phyloP scores from a whole-genome alignment of 2,888 invertebrate species.

The Zygaena filipendulae region DNA sequence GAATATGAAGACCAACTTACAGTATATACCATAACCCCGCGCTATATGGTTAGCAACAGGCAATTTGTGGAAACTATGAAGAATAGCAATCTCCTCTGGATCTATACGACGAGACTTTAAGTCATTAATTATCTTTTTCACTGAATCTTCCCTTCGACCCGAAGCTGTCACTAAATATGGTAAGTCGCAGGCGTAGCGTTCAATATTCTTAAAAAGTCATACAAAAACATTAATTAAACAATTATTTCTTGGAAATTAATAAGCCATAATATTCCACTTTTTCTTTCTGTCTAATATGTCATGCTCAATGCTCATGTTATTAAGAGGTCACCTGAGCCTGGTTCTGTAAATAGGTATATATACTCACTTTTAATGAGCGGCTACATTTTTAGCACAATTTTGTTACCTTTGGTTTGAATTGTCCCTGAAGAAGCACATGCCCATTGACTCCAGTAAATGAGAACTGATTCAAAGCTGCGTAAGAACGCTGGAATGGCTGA shows the following conservation, averaged over 20 bases:
- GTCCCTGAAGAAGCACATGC: slow-evolving; percentile 37
- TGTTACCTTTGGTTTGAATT: slow-evolving; percentile 40
- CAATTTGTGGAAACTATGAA: slow-evolving; percentile 40
- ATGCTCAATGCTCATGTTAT: no score
- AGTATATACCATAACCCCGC: no score
- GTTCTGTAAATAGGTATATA: no score
- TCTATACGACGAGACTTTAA: slow-evolving; percentile 23
- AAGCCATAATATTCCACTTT: no score
- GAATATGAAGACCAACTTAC: no score
- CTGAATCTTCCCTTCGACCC: slow-evolving; percentile 54
- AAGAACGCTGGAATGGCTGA: slow-evolving; percentile 63
- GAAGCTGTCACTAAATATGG: slow-evolving; percentile 54
- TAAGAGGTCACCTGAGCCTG: no score
- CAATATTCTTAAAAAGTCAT: slow-evolving; percentile 7
- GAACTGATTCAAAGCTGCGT: slow-evolving; percentile 36
- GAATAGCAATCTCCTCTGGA: slow-evolving; percentile 36
- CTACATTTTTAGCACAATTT: no score
- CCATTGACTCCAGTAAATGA: slow-evolving; percentile 39
- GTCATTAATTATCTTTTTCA: slow-evolving; percentile 23
- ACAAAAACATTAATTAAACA: no score
- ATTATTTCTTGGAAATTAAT: no score
- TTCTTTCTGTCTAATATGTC: no score
- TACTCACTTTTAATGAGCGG: no score
- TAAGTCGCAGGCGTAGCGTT: slow-evolving; percentile 12
- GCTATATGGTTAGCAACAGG: slow-evolving; percentile 61